Percentiles rank a stretch among this genome's conserved stretches.
Evolutionary conservation across 2,888 invertebrate genomes (phyloP).

Genomic region (Dryomyza anilis): DNA sequence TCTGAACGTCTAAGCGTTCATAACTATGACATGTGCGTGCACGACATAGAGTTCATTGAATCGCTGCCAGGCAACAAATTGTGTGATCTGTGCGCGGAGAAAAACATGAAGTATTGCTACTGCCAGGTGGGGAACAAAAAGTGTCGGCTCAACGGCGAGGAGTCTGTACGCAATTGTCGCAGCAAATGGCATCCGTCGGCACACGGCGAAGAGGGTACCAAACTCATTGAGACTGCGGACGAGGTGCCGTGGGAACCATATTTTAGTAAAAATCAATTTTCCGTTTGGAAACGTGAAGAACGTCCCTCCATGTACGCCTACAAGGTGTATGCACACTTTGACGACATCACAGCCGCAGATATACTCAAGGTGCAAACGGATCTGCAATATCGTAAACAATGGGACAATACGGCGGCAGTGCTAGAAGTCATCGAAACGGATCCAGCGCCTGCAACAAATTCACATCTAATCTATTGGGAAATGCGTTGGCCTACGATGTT

Average conservation of each 20-base stretch:
- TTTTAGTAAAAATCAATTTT: conserved; percentile 77
- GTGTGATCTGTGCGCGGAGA: conserved; percentile 47
- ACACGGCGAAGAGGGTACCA: conserved; percentile 32
- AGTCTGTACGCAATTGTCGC: conserved; percentile 62
- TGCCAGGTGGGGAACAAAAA: conserved; percentile 50
- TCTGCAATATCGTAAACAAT: conserved; percentile 74
- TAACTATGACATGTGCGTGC: conserved; percentile 64
- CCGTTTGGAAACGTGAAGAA: conserved; percentile 80
- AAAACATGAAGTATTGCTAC: conserved; percentile 53
- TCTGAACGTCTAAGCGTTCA: conserved; percentile 65
- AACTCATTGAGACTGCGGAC: conserved; percentile 42
- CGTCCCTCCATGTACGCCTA: conserved; percentile 76
- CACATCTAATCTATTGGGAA: conserved; percentile 86
- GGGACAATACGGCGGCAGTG: conserved; percentile 80
- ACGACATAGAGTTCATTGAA: conserved; percentile 67
- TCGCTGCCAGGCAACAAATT: conserved; percentile 64
- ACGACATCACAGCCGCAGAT: conserved; percentile 78
- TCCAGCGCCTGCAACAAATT: conserved; percentile 65
- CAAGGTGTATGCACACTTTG: conserved; percentile 84
- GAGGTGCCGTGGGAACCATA: conserved; percentile 68
- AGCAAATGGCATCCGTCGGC: conserved; percentile 26
- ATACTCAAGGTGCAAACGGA: conserved; percentile 85
- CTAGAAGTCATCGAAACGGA: conserved; percentile 74
- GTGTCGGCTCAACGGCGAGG: conserved; percentile 38
- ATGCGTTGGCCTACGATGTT: conserved; percentile 86